phyloP scores from a whole-genome alignment of 2,113 vertebrate species.

The Lepidiolamprologus cunningtoni region DNA sequence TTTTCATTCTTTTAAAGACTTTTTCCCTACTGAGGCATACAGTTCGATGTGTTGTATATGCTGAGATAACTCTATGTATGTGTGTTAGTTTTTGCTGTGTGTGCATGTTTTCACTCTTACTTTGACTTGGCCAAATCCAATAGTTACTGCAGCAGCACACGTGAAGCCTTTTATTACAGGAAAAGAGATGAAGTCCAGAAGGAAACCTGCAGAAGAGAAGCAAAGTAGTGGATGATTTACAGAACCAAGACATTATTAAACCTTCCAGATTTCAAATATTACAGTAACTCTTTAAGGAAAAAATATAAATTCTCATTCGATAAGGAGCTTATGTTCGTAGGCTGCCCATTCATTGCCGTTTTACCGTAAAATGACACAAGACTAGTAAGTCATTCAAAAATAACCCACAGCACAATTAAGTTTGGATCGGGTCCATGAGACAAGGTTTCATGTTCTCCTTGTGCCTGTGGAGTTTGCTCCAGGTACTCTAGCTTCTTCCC shows the following conservation, averaged over 20 bases:
- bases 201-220: slow-evolving; percentile 74
- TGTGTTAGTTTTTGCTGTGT: background rate
- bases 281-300: background rate
- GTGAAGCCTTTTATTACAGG: slow-evolving; percentile 96
- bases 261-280: background rate
- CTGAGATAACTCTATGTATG: background rate
- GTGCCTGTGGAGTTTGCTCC: background rate
- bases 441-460: background rate
- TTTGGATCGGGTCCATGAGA: background rate
- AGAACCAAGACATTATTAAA: background rate
- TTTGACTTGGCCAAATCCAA: slow-evolving; percentile 91
- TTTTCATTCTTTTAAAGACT: background rate
- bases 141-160: slow-evolving; percentile 86
- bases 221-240: background rate
- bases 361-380: background rate
- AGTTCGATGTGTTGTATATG: background rate
- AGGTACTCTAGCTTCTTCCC: background rate
- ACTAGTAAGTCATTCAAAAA: background rate
- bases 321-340: background rate
- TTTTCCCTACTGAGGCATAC: background rate
- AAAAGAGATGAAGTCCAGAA: slow-evolving; percentile 91
- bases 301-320: background rate
- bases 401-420: background rate
- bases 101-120: slow-evolving; percentile 53
- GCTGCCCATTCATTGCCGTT: background rate